Conservation (phyloP, 2,888 invertebrate species). For the Liposcelis brunnea region DNA sequence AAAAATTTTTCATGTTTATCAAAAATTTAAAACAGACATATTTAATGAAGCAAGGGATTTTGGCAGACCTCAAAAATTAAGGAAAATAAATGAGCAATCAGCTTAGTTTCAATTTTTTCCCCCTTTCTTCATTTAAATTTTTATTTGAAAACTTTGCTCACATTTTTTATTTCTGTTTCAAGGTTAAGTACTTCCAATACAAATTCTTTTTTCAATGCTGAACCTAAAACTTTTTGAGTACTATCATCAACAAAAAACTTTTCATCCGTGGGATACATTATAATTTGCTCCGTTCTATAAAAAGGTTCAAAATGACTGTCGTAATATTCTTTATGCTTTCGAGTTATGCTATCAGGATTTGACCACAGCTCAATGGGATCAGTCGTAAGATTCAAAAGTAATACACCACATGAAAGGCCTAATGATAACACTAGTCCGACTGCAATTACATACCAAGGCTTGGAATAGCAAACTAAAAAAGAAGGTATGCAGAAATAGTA, state of each 20-base stretch:
- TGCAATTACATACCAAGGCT: slow-evolving; percentile 59
- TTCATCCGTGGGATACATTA: slow-evolving; percentile 41
- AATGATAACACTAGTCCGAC: slow-evolving; percentile 52
- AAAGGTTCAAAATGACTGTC: slow-evolving; percentile 89
- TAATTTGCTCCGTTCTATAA: slow-evolving; percentile 80
- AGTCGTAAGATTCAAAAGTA: slow-evolving; percentile 62
- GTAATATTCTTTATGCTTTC: slow-evolving; percentile 79
- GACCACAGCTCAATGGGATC: slow-evolving; percentile 98
- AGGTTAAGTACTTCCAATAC: slow-evolving; percentile 50
- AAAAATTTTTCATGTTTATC: not conserved
- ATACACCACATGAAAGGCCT: slow-evolving; percentile 54
- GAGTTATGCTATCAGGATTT: slow-evolving; percentile 65
- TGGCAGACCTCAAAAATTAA: too few relatives aligned
- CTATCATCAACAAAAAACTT: slow-evolving; percentile 42
- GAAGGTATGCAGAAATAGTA: slow-evolving; percentile 12
- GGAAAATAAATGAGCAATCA: too few relatives aligned
- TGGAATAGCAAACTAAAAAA: slow-evolving; percentile 49
- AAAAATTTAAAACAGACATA: not conserved
- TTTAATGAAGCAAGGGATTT: not conserved
- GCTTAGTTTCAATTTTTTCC: not conserved
- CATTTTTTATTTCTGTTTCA: slow-evolving; percentile 43
- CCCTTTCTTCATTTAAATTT: too few relatives aligned
- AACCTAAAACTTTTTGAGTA: slow-evolving; percentile 54
- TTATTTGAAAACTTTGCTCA: too few relatives aligned
- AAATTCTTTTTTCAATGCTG: slow-evolving; percentile 70